Evolutionary conservation across 2,888 invertebrate species (phyloP).

Genomic region (Latrodectus elegans): DNA sequence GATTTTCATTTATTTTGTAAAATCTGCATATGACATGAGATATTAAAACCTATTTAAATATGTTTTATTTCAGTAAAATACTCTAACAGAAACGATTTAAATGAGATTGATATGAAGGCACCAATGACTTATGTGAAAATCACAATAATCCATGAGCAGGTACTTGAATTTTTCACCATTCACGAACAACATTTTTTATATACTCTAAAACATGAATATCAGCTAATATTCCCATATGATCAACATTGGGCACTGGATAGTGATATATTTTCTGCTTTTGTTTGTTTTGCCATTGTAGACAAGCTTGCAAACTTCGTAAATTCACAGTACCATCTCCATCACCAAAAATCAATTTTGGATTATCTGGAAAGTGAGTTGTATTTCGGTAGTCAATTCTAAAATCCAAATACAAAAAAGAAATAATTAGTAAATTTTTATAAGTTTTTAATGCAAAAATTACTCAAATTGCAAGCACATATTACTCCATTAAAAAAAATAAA

Average conservation of each 20-base stretch:
- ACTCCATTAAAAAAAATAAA: too few relatives aligned
- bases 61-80: too few relatives aligned
- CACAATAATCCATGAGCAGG: background rate
- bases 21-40: too few relatives aligned
- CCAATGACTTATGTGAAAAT: slow-evolving; percentile 22
- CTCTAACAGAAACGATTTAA: slow-evolving; percentile 21
- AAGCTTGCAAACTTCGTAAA: slow-evolving; percentile 87
- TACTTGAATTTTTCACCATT: slow-evolving; percentile 8
- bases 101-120: slow-evolving; percentile 23
- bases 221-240: slow-evolving; percentile 86
- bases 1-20: too few relatives aligned
- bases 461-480: too few relatives aligned
- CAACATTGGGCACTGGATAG: slow-evolving; percentile 79
- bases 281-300: slow-evolving; percentile 82
- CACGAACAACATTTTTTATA: slow-evolving; percentile 70
- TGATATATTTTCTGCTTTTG: slow-evolving; percentile 82
- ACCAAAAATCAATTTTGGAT: slow-evolving; percentile 83
- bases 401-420: slow-evolving; percentile 3
- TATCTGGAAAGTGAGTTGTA: slow-evolving; percentile 80
- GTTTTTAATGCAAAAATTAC: too few relatives aligned
- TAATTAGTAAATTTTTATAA: background rate
- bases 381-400: slow-evolving; percentile 32
- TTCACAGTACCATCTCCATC: slow-evolving; percentile 99
- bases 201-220: slow-evolving; percentile 73
- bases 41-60: too few relatives aligned